phyloP scores from a whole-genome alignment of 1,140 invertebrate species.

The Oryctes rhinoceros region DNA sequence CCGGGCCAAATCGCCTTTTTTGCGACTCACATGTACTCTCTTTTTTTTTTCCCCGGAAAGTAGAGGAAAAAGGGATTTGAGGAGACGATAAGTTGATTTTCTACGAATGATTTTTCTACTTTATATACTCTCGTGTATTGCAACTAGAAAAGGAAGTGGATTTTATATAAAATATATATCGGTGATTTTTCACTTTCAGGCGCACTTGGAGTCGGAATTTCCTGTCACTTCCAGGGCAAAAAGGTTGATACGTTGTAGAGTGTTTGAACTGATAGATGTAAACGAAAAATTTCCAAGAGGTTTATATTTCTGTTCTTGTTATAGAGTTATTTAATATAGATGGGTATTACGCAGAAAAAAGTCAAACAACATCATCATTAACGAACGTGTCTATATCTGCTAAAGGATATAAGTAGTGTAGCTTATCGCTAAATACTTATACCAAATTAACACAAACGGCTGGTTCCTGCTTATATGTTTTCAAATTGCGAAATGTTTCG shows the following conservation, averaged over 20 bases:
- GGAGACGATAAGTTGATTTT: slow-evolving; percentile 8
- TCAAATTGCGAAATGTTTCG: too few species aligned
- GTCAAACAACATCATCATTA: too few species aligned
- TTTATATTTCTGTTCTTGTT: background rate
- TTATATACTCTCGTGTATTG: slow-evolving; percentile 16
- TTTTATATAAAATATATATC: slow-evolving; percentile 9
- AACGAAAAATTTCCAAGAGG: background rate
- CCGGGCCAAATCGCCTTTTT: slow-evolving; percentile 12
- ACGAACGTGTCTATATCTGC: too few species aligned
- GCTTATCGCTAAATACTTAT: too few species aligned
- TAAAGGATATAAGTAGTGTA: too few species aligned
- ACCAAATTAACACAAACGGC: too few species aligned
- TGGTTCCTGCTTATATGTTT: too few species aligned
- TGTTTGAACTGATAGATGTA: background rate
- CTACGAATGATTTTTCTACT: slow-evolving; percentile 15
- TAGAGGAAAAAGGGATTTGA: background rate
- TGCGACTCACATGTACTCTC: background rate
- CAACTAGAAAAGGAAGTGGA: background rate
- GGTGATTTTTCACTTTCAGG: slow-evolving; percentile 13
- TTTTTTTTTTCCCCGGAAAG: background rate
- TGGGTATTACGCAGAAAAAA: too few species aligned
- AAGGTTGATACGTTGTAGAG: background rate
- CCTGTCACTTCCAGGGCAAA: background rate
- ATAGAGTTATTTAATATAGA: background rate
- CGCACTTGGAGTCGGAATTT: background rate